Evolutionary conservation across 2,113 vertebrate genomes (phyloP).

Genomic region (Taxidea taxus): DNA sequence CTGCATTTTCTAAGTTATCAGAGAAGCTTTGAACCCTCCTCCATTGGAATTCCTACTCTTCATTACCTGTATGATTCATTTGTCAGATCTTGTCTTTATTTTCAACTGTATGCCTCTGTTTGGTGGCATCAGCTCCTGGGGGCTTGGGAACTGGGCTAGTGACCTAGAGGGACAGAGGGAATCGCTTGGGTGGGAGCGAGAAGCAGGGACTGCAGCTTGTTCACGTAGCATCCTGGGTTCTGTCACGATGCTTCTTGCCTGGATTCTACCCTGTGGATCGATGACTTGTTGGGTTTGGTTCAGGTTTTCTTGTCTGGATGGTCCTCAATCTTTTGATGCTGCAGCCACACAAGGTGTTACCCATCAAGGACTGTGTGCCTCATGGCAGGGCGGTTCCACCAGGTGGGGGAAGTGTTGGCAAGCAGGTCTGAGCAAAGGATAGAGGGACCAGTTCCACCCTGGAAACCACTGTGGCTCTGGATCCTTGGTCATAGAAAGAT

Average conservation of each 20-base stretch:
- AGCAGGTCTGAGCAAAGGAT: background rate
- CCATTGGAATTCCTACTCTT: background rate
- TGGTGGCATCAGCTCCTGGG: background rate
- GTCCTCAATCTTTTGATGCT: background rate
- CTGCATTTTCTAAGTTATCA: background rate
- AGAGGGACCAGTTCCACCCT: background rate
- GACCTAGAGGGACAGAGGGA: background rate
- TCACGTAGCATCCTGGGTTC: accelerated
- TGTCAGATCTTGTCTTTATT: background rate
- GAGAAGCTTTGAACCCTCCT: background rate
- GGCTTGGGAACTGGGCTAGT: background rate
- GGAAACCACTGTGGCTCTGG: background rate
- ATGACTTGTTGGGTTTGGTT: background rate
- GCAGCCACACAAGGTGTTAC: background rate
- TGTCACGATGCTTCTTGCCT: background rate
- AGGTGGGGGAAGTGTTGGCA: background rate
- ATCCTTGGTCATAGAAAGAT: background rate
- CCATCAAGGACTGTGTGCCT: background rate
- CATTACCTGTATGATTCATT: background rate
- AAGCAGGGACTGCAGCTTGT: background rate
- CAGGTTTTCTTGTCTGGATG: background rate
- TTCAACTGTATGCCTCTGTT: background rate
- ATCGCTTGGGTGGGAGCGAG: background rate
- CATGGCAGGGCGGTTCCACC: background rate
- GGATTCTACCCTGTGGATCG: background rate